Conservation (phyloP, 2,888 invertebrate genomes). For the Pammene aurita region DNA sequence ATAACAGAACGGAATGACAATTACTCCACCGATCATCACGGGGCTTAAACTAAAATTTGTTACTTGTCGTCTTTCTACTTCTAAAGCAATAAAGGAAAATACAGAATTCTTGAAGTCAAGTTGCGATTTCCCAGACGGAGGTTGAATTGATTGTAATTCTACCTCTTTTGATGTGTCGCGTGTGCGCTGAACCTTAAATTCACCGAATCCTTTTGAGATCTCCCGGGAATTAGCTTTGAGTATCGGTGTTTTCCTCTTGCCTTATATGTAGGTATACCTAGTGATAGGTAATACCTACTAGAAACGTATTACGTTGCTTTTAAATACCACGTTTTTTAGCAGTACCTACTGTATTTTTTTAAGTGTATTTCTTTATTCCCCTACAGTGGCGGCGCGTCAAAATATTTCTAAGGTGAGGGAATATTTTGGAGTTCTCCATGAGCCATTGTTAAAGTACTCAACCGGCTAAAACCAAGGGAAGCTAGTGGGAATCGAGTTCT, state of each 20-base stretch:
- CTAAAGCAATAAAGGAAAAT: not conserved
- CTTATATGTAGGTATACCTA: not conserved
- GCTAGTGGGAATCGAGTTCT: no score
- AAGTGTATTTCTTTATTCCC: no score
- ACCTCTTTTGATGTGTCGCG: slow-evolving; percentile 27
- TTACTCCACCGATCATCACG: no score
- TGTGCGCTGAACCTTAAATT: slow-evolving; percentile 16
- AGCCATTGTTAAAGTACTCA: no score
- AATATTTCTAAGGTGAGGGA: no score
- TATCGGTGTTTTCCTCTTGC: not conserved
- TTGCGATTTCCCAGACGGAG: slow-evolving; percentile 19
- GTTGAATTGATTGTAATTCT: slow-evolving; percentile 30
- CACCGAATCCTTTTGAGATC: slow-evolving; percentile 15
- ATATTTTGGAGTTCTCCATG: no score
- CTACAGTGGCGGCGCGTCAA: no score
- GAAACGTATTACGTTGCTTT: not conserved
- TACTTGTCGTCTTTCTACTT: not conserved
- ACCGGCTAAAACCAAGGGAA: no score
- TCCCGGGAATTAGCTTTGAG: not conserved
- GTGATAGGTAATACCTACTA: not conserved
- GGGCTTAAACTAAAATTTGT: no score
- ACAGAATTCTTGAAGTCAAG: not conserved
- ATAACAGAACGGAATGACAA: no score
- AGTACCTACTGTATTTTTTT: no score
- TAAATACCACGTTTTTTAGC: not conserved